Conservation (phyloP, 2,113 vertebrate species). For the Vombatus ursinus region DNA sequence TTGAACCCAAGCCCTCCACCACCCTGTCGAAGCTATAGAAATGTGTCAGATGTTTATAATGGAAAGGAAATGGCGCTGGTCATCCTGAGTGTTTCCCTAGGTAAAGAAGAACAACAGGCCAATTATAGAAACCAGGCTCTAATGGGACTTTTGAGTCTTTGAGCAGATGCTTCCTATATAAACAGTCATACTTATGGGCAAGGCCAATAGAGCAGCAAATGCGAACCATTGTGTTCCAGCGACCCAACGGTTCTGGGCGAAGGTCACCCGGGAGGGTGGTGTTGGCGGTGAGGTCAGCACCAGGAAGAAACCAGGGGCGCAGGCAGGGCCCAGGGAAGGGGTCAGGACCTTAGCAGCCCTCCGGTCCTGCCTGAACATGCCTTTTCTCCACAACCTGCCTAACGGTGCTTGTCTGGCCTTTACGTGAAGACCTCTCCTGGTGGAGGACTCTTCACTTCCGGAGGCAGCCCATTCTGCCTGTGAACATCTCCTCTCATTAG, state of each 20-base stretch:
- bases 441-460: too few relatives aligned
- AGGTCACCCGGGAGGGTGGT: not conserved
- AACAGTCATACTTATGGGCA: not conserved
- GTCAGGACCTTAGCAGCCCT: not conserved
- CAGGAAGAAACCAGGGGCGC: not conserved
- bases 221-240: not conserved
- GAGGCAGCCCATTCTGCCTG: too few relatives aligned
- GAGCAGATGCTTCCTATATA: conserved; percentile 39
- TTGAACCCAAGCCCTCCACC: not conserved
- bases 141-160: not conserved
- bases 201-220: not conserved
- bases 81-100: not conserved
- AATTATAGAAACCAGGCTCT: not conserved
- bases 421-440: too few relatives aligned
- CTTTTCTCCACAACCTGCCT: too few relatives aligned
- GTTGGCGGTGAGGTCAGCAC: not conserved
- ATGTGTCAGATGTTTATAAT: conserved; percentile 1
- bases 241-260: not conserved
- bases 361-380: too few relatives aligned
- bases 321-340: not conserved
- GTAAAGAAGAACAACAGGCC: not conserved
- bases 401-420: too few relatives aligned
- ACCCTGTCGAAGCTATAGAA: not conserved
- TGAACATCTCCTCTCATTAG: too few relatives aligned
- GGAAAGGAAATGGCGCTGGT: not conserved